Evolutionary conservation across 2,888 invertebrate genomes (phyloP), one percentile per base, ranked within the genome.

Genomic region (Atherix ibis): DNA sequence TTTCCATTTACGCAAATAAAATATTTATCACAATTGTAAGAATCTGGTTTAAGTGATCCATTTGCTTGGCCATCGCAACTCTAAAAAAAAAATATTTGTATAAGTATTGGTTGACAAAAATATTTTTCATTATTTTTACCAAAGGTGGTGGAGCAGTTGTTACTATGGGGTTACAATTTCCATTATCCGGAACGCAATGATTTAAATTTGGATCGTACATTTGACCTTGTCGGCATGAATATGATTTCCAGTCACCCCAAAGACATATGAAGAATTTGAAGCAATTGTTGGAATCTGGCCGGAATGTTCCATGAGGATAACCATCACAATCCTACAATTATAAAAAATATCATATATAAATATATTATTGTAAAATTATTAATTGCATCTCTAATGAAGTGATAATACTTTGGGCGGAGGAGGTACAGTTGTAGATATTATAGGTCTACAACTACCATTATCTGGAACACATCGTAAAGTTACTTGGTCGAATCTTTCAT

Each of bases 21-120:
- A 22, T 49, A 56, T 4, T 47, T 39, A 5, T 46, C 45, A 34
- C 56, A 56, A 12, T 52, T 43, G 0, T 33, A 32, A 1, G 51
- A 42, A 40, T 48, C 44, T 3, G 40, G 13, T 9, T 54, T 18
- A 14, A 48, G 35, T 9, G 42, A 40, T 3, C 53, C 54, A n/a
- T 53, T 48, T 1, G 45, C 40, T 10, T 44, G 32, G 18, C 44
- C 45, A 15, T 41, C 41, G 28, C 56, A 56, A 10, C 6, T 6
- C 22, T 22, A 8, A 8, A 22, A 22, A 8, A 22, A 6, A 22
- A 22, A 22, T 22, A 22, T n/a, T n/a, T n/a, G n/a, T n/a, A n/a
- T n/a, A n/a, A n/a, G n/a, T n/a, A n/a, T n/a, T n/a, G n/a, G n/a
- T n/a, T n/a, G n/a, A n/a, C n/a, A n/a, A 10, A 22, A 8, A 8